These are phyloP conservation scores for Axea sp. DNA, from an alignment of 2,888 invertebrate genomes.

Conservation along the genomic window DNA sequence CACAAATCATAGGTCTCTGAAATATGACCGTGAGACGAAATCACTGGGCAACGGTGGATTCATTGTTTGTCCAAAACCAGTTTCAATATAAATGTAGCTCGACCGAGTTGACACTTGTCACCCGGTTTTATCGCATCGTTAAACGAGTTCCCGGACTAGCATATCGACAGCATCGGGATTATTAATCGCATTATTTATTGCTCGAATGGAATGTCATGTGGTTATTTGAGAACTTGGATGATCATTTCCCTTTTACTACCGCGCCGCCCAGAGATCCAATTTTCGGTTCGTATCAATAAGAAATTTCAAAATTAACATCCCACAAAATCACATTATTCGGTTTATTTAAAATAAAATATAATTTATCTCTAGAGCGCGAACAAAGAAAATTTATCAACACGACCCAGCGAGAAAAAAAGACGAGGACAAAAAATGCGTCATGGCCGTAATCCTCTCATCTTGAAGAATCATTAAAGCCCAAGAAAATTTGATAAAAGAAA, in stretches of 20 bases:
- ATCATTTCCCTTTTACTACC: conserved; percentile 35
- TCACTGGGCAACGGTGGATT: conserved; percentile 38
- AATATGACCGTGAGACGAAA: conserved; percentile 62
- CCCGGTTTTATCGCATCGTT: conserved; percentile 76
- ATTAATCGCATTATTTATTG: conserved; percentile 75
- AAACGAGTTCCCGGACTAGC: conserved; percentile 64
- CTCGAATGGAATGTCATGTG: conserved; percentile 63
- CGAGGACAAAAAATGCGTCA: conserved; percentile 9
- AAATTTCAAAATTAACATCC: conserved; percentile 35
- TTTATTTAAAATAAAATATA: conserved; percentile 39
- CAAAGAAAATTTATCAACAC: conserved; percentile 43
- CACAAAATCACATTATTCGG: conserved; percentile 43
- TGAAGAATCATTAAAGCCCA: conserved; percentile 17
- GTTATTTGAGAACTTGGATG: conserved; percentile 39
- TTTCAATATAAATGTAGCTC: conserved; percentile 60
- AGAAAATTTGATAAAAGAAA: conserved; percentile 36
- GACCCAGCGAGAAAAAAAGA: conserved; percentile 4
- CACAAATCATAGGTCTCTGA: conserved; percentile 55
- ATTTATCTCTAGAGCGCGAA: conserved; percentile 22
- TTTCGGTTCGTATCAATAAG: conserved; percentile 32
- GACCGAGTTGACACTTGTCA: conserved; percentile 74
- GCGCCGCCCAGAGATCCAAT: conserved; percentile 38
- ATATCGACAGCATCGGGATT: conserved; percentile 71
- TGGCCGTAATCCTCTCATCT: conserved; percentile 13
- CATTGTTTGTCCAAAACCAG: conserved; percentile 62